Evolutionary conservation across 2,888 invertebrate genomes (phyloP).

Genomic region (Drosophila robusta): DNA sequence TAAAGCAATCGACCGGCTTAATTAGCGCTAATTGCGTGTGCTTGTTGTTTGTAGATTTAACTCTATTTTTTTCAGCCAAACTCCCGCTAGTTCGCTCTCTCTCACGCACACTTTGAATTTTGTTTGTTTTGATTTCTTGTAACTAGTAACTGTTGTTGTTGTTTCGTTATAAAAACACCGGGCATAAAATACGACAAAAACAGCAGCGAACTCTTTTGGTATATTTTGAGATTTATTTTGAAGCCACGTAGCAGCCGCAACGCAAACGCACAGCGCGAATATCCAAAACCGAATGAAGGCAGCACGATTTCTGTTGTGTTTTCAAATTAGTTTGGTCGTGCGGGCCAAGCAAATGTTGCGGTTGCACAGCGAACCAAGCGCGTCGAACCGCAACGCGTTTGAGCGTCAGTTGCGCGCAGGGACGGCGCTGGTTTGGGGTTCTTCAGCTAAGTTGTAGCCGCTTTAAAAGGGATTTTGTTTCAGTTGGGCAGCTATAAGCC

Average conservation of each 20-base stretch:
- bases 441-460: neutral
- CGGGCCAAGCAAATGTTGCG: constrained; percentile 5
- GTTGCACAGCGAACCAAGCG: constrained; percentile 16
- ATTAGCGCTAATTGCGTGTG: constrained; percentile 49
- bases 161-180: constrained; percentile 36
- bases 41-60: constrained; percentile 22
- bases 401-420: constrained; percentile 13
- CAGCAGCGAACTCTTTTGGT: constrained; percentile 20
- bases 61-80: neutral
- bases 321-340: constrained; percentile 18
- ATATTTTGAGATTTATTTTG: neutral
- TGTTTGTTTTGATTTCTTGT: constrained; percentile 12
- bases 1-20: constrained; percentile 57
- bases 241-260: constrained; percentile 46
- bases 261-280: constrained; percentile 56
- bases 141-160: constrained; percentile 54
- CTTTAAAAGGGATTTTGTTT: neutral
- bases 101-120: neutral
- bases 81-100: neutral
- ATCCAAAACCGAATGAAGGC: constrained; percentile 60
- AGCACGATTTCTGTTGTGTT: constrained; percentile 9
- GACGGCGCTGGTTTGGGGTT: constrained; percentile 2
- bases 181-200: constrained; percentile 17
- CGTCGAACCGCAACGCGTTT: constrained; percentile 20
- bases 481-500: neutral